Evolutionary conservation across 1,140 invertebrate genomes (phyloP), one percentile per base, ranked within the genome.

Genomic region (Liolophura sinensis): DNA sequence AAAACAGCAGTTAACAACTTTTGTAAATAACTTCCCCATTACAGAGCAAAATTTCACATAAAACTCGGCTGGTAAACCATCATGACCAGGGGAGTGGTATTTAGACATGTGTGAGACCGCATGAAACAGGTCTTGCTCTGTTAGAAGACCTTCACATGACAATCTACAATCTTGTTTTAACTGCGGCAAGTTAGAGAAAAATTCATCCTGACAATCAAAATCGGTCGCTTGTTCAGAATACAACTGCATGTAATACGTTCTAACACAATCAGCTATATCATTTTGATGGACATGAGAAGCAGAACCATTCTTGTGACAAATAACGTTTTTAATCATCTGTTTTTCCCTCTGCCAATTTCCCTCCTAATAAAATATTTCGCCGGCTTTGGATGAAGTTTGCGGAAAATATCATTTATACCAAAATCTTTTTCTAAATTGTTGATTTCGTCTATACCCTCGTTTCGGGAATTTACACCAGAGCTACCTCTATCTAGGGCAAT

Each of bases 161-260:
- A 46, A 16, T 52, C 25, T 62, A 14, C 11, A 18, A 15, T 62
- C n/a, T 50, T 50, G 12, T 46, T 27, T 15, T 14, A 60, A 18
- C 22, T 60, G 59, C 12, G 59, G 16, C 47, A 62, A n/a, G 46
- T 62, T 24, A 14, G 20, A 51, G 3, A 46, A 62, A 24, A 52
- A 54, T 52, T 16, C 51, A 16, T 50, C 18, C 51, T 18, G 24
- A 50, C 15, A n/a, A 22, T 16, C 27, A 15, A 14, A 24, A 50
- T 25, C 51, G 14, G 24, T 24, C 48, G 31, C 7, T 49, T 40
- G 49, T 20, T 62, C 24, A n/a, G 46, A 51, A 47, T 62, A 62
- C 46, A 62, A 49, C 15, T 51, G n/a, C 51, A 51, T 52, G 25
- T 51, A 62, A 31, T 51, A 62, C 15, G 49, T 22, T 15, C 24